These are phyloP conservation scores for Rhinoraja longicauda DNA, from an alignment of 2,797 vertebrate genomes.

Conservation along the genomic window DNA sequence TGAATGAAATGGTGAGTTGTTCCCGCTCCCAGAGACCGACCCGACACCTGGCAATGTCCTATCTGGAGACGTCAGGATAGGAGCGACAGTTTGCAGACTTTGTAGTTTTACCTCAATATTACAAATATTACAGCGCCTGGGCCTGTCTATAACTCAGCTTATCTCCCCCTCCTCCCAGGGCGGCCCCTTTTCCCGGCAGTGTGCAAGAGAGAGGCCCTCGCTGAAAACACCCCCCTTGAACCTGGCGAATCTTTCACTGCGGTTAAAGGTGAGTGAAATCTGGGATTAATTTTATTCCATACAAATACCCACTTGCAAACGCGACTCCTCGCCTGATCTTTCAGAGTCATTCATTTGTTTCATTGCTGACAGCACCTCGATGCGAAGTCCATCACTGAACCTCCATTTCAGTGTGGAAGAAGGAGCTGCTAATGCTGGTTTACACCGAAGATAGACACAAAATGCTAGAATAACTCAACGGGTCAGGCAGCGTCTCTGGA, in stretches of 20 bases:
- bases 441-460: too few species aligned
- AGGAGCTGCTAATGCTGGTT: too few species aligned
- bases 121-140: neutral
- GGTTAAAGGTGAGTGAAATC: neutral
- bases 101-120: neutral
- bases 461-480: too few species aligned
- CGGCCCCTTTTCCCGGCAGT: neutral
- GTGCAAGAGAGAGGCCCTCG: neutral
- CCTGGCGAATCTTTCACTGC: neutral
- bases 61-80: neutral
- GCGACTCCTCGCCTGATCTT: too few species aligned
- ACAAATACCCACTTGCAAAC: neutral
- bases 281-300: neutral
- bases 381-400: too few species aligned
- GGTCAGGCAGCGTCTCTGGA: too few species aligned
- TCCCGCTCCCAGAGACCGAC: neutral
- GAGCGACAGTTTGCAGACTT: neutral
- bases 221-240: neutral
- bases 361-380: too few species aligned
- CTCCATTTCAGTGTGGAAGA: too few species aligned
- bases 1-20: neutral
- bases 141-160: neutral
- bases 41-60: neutral
- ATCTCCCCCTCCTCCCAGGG: neutral
- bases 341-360: too few species aligned